Conservation (phyloP, 2,888 invertebrate species). For the Plemyria rubiginata region DNA sequence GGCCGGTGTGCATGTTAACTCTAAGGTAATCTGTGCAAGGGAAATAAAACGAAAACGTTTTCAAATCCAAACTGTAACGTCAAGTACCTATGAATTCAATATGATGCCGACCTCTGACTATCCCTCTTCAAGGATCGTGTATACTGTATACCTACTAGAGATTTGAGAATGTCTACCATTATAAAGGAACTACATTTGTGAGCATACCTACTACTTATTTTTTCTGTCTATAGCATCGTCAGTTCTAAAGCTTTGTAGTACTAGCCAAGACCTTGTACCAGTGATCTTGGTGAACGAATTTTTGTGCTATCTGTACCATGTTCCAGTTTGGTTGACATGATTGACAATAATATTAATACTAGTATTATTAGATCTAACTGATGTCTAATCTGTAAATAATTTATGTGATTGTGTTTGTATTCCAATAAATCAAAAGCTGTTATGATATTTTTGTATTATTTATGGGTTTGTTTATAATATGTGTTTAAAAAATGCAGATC, state of each 20-base stretch:
- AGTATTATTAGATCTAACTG: conserved; percentile 74
- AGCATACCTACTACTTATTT: neutral
- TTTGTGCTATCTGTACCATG: conserved; percentile 42
- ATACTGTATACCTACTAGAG: neutral
- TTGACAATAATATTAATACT: conserved; percentile 78
- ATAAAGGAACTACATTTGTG: too few species aligned
- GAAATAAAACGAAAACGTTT: too few species aligned
- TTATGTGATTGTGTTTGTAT: conserved; percentile 79
- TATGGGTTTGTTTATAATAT: neutral
- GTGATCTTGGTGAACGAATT: neutral
- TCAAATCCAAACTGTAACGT: too few species aligned
- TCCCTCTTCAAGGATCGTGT: too few species aligned
- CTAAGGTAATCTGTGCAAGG: too few species aligned
- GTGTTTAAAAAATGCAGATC: too few species aligned
- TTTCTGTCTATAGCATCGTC: neutral
- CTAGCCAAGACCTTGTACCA: neutral
- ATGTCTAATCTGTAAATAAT: conserved; percentile 65
- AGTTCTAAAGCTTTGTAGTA: neutral
- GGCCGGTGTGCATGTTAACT: too few species aligned
- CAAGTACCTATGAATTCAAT: too few species aligned
- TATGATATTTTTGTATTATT: conserved; percentile 43
- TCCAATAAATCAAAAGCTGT: conserved; percentile 77
- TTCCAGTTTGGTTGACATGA: conserved; percentile 73
- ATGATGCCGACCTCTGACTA: too few species aligned
- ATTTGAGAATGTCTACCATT: neutral